A percentile compares a stretch with the other conserved stretches of the same genome.
phyloP scores from a whole-genome alignment of 2,797 vertebrate species.

The Typhlichthys eigenmanni region DNA sequence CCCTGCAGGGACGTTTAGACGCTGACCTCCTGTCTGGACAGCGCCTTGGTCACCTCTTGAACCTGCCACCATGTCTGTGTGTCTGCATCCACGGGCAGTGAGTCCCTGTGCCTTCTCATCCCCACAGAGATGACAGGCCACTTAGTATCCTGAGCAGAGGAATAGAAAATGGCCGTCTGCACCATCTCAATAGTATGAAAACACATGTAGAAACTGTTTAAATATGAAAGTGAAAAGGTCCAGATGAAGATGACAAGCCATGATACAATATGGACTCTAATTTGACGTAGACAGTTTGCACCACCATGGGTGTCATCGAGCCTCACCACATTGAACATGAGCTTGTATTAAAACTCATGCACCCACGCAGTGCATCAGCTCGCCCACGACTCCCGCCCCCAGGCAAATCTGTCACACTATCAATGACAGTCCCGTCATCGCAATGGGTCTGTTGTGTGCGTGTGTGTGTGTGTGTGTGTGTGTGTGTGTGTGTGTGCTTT shows the following conservation, averaged over 20 bases:
- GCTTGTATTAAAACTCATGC: conserved; percentile 44
- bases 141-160: conserved; percentile 41
- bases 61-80: conserved; percentile 51
- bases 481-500: background rate
- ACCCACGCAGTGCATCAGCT: conserved; percentile 31
- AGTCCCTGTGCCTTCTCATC: conserved; percentile 44
- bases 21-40: conserved; percentile 22
- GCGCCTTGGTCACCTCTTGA: conserved; percentile 32
- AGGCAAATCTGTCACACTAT: conserved; percentile 52
- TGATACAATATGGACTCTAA: conserved; percentile 38
- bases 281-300: conserved; percentile 20
- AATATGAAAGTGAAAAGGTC: conserved; percentile 16
- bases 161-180: conserved; percentile 28
- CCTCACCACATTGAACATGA: conserved; percentile 23
- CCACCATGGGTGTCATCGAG: conserved; percentile 28
- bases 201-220: background rate
- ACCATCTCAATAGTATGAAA: background rate
- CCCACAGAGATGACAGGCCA: conserved; percentile 47
- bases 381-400: conserved; percentile 50
- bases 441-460: background rate
- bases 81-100: conserved; percentile 23
- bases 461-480: conserved; percentile 9
- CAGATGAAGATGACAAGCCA: conserved; percentile 17
- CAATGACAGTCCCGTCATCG: conserved; percentile 14
- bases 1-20: conserved; percentile 31